Base-by-base conservation (phyloP, 2,797 vertebrate genomes). In the Myotis planiceps region DNA sequence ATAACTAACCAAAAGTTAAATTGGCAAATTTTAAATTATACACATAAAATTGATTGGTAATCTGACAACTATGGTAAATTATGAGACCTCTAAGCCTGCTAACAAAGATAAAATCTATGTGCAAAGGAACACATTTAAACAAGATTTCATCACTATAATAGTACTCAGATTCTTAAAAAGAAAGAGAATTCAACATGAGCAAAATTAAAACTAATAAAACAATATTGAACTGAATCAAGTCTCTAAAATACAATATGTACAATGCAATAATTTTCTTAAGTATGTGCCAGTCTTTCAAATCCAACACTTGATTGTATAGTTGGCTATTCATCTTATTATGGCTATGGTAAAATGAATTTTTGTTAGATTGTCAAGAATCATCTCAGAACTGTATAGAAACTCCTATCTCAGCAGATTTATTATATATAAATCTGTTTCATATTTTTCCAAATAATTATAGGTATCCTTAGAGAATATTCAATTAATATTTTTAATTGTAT, bases 311-410 rank as follows among this genome's bases (percentile, higher is more conserved):
- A 39, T 55, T 63, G 19, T 60, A 58, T 3, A 75, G 23, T 37
- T 42, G 29, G 19, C 23, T 87, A 53, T 45, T 55, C 39, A 25
- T 71, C 45, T 55, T 83, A 37, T 45, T 63, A 60, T 18, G 91
- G 21, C 83, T 69, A 76, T 15, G n/a, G 37, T 39, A 39, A 27
- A 71, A 83, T 49, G 29, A 68, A 58, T 23, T 87, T 72, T 42
- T 49, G 69, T 87, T 88, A 71, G 69, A 82, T 37, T n/a, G 34
- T 47, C 29, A 96, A 94, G 42, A 90, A 88, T 53, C 60, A 92
- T 42, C 60, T 81, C 12, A 60, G 45, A 88, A 88, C 34, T 76
- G 9, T 23, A 89, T 0, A 72, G 53, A 72, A 84, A 71, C 19
- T 53, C 45, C 19, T 74, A 47, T 34, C 16, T 60, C 37, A 80